Conservation (phyloP, 1,140 invertebrate genomes). For the Bombus polaris region DNA sequence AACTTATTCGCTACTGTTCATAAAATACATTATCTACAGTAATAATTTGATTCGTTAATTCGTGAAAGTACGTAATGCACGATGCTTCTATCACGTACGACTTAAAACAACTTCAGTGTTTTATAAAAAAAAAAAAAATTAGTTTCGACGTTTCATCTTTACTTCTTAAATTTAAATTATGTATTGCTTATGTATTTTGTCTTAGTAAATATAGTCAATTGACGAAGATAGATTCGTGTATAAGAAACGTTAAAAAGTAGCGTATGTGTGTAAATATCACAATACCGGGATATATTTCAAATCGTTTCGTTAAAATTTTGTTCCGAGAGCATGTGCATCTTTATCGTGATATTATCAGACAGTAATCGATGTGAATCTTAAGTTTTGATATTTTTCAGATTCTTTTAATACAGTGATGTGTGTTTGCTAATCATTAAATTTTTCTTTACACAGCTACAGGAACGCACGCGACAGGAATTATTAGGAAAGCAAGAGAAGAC, state of each 20-base stretch:
- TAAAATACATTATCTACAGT: constrained; percentile 10
- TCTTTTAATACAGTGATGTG: no score
- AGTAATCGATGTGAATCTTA: constrained; percentile 22
- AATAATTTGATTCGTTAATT: constrained; percentile 29
- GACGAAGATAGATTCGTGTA: background rate
- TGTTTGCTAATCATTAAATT: constrained; percentile 1
- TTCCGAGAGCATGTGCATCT: constrained; percentile 65
- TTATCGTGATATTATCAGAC: constrained; percentile 22
- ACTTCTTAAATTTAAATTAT: constrained; percentile 32
- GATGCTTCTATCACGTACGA: constrained; percentile 39
- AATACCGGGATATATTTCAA: background rate
- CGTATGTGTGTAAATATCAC: background rate
- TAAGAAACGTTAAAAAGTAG: background rate
- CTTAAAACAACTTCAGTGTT: constrained; percentile 1
- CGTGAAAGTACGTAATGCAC: constrained; percentile 40
- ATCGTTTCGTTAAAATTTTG: constrained; percentile 48
- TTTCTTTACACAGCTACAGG: constrained; percentile 73
- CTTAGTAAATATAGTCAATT: constrained; percentile 8
- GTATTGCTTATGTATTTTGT: constrained; percentile 36
- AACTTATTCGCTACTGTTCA: background rate
- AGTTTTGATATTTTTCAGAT: background rate
- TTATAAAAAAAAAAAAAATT: background rate
- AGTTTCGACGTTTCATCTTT: constrained; percentile 15
- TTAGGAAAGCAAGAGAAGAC: constrained; percentile 80
- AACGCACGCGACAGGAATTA: constrained; percentile 77